These are phyloP conservation scores for Calameuta idolon DNA, from an alignment of 2,888 invertebrate genomes.

Conservation along the genomic window DNA sequence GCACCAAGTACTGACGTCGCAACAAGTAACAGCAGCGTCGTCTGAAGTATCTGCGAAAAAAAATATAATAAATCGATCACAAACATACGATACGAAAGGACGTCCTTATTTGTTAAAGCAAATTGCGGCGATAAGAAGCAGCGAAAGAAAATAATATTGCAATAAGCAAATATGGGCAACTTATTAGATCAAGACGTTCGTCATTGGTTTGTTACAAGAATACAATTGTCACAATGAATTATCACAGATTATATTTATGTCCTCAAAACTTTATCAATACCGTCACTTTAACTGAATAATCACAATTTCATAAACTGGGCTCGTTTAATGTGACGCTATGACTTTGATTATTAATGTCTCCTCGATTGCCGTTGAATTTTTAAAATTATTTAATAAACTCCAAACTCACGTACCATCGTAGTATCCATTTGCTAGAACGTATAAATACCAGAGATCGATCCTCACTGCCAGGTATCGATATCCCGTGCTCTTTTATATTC, in stretches of 20 bases:
- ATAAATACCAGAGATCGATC: slow-evolving; percentile 50
- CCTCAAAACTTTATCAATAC: neutral
- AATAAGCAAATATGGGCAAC: neutral
- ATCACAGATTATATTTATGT: neutral
- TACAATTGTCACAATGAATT: neutral
- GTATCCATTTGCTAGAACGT: slow-evolving; percentile 47
- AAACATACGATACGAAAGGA: neutral
- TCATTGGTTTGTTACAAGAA: neutral
- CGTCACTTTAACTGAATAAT: neutral
- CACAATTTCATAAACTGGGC: neutral
- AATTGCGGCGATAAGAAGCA: neutral
- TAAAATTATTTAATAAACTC: neutral
- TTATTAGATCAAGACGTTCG: neutral
- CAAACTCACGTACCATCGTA: slow-evolving; percentile 57
- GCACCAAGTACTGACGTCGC: neutral
- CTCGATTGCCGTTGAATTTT: neutral
- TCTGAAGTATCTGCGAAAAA: slow-evolving; percentile 25
- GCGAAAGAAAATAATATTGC: neutral
- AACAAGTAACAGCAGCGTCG: slow-evolving; percentile 20
- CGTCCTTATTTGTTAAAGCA: neutral
- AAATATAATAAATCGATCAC: neutral
- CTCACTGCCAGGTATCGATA: slow-evolving; percentile 53
- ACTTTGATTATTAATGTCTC: neutral
- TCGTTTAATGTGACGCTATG: neutral
- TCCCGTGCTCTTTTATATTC: slow-evolving; percentile 62